phyloP scores from a whole-genome alignment of 2,888 invertebrate species.

The Ashinkailepas kermadecensis region DNA sequence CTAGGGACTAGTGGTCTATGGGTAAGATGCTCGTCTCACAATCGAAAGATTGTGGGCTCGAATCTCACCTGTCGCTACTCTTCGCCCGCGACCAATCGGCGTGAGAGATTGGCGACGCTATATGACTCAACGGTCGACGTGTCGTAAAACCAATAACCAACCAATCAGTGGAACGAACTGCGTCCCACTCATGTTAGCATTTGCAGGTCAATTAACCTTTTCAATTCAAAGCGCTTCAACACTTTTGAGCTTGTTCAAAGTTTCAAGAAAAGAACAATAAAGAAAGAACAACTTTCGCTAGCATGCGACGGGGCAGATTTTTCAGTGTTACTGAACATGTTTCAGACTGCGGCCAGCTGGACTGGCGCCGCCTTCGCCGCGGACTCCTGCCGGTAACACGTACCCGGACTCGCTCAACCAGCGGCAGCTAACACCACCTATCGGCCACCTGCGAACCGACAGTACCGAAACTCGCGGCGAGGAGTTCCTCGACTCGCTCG shows the following conservation, averaged over 20 bases:
- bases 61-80: too few species aligned
- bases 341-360: neutral
- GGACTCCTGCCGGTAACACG: neutral
- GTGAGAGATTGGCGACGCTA: too few species aligned
- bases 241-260: too few species aligned
- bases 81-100: too few species aligned
- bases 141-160: too few species aligned
- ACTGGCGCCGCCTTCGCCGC: neutral
- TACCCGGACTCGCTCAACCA: neutral
- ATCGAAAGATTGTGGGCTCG: too few species aligned
- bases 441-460: neutral
- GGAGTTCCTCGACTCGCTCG: constrained; percentile 11
- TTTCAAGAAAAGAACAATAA: neutral
- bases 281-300: neutral
- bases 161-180: too few species aligned
- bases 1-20: too few species aligned
- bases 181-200: too few species aligned
- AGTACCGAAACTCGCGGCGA: constrained; percentile 2
- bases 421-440: neutral
- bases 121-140: too few species aligned
- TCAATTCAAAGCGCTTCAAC: neutral
- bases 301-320: neutral
- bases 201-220: too few species aligned
- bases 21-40: too few species aligned
- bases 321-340: neutral